Percentiles rank a stretch among this genome's conserved stretches.
phyloP scores from a whole-genome alignment of 2,888 invertebrate genomes.

The Uropetala carovei region DNA sequence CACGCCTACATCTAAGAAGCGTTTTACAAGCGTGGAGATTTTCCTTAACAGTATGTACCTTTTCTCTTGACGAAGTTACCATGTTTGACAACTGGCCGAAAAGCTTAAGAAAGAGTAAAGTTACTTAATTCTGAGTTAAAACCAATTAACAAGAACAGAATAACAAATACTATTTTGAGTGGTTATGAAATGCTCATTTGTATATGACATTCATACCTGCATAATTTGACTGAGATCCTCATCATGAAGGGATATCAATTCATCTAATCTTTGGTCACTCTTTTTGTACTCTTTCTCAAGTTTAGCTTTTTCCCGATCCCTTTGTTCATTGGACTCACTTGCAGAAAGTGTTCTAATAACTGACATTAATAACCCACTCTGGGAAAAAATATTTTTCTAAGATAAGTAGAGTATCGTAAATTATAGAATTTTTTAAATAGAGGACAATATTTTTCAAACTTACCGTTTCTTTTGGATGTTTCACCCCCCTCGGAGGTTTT shows the following conservation, averaged over 20 bases:
- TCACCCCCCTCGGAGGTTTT: conserved; percentile 91
- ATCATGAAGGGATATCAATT: conserved; percentile 91
- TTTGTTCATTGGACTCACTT: conserved; percentile 94
- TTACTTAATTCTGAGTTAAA: too few relatives aligned
- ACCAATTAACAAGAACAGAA: background rate
- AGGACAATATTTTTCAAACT: conserved; percentile 70
- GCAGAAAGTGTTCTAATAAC: conserved; percentile 96
- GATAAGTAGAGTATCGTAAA: background rate
- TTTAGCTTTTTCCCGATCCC: conserved; percentile 94
- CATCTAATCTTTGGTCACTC: conserved; percentile 92
- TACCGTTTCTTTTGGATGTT: conserved; percentile 91
- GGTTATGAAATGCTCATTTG: background rate
- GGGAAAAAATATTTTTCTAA: conserved; percentile 68
- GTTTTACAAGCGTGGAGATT: conserved; percentile 90
- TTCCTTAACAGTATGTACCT: conserved; percentile 87
- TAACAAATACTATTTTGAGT: background rate
- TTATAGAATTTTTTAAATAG: background rate
- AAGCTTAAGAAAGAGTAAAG: conserved; percentile 78
- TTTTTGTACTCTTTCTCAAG: conserved; percentile 95
- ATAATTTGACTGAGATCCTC: conserved; percentile 91
- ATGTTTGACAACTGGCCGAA: conserved; percentile 87
- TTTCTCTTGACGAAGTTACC: conserved; percentile 86
- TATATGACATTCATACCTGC: conserved; percentile 76
- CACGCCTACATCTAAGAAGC: conserved; percentile 91
- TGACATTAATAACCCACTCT: conserved; percentile 94